phyloP scores from a whole-genome alignment of 2,113 vertebrate species.

The Argyrosomus japonicus region DNA sequence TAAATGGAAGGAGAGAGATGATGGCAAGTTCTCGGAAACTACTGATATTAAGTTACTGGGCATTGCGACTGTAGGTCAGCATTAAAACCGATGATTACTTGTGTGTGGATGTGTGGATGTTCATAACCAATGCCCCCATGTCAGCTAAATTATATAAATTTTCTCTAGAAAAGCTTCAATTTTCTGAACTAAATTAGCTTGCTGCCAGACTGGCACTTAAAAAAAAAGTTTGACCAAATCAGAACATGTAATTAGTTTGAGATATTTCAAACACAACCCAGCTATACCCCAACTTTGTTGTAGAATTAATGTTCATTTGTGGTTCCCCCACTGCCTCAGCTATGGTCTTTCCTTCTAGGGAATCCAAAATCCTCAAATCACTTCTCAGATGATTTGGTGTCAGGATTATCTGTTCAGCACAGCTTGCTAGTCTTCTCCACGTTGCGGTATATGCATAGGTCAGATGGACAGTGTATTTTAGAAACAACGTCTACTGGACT shows the following conservation, averaged over 20 bases:
- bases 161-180: neutral
- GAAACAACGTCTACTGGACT: neutral
- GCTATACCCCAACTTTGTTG: neutral
- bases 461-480: neutral
- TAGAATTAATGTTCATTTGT: neutral
- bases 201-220: too few species aligned
- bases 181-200: neutral
- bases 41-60: constrained; percentile 6
- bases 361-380: neutral
- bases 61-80: neutral
- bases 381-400: neutral
- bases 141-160: constrained; percentile 3
- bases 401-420: neutral
- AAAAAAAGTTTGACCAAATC: neutral
- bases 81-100: neutral
- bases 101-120: neutral
- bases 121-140: neutral
- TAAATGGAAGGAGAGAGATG: constrained; percentile 6
- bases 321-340: neutral
- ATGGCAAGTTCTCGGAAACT: constrained; percentile 1
- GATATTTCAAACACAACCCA: neutral
- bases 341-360: neutral
- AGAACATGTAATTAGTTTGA: constrained; percentile 3
- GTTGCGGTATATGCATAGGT: neutral
- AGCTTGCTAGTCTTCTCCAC: neutral